These are phyloP conservation scores for Catocala sponsa DNA, from an alignment of 2,888 invertebrate genomes.

Conservation along the genomic window DNA sequence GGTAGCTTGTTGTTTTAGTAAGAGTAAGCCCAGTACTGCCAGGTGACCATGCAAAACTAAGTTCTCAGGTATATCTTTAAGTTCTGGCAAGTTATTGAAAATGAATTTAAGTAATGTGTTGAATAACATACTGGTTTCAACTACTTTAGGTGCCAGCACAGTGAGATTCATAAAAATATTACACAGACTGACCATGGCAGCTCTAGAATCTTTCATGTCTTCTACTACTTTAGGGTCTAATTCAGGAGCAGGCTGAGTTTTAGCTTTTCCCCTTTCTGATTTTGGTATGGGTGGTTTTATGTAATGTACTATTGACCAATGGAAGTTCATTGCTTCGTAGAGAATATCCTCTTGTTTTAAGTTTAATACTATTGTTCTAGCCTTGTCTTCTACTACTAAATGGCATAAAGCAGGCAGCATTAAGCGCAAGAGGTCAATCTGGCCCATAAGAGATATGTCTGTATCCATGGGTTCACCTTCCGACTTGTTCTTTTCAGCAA, in stretches of 20 bases:
- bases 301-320: conserved; percentile 96
- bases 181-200: conserved; percentile 95
- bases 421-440: conserved; percentile 92
- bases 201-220: conserved; percentile 94
- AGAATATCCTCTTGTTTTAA: conserved; percentile 94
- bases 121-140: conserved; percentile 93
- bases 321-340: conserved; percentile 93
- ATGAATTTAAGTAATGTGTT: conserved; percentile 94
- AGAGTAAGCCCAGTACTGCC: conserved; percentile 93
- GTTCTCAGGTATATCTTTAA: conserved; percentile 94
- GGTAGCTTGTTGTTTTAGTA: conserved; percentile 94
- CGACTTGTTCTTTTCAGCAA: conserved; percentile 90
- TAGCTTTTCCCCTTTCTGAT: conserved; percentile 92
- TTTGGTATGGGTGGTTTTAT: conserved; percentile 94
- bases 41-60: conserved; percentile 95
- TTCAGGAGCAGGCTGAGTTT: conserved; percentile 93
- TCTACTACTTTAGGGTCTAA: conserved; percentile 92
- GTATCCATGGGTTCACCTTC: conserved; percentile 85
- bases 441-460: conserved; percentile 82
- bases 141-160: conserved; percentile 94
- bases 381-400: conserved; percentile 96
- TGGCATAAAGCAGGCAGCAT: conserved; percentile 97
- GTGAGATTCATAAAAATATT: conserved; percentile 97
- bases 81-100: conserved; percentile 94
- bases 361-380: conserved; percentile 93